Evolutionary conservation across 2,888 invertebrate species (phyloP), one percentile per base, ranked within the genome.

Genomic region (Alcis repandata): DNA sequence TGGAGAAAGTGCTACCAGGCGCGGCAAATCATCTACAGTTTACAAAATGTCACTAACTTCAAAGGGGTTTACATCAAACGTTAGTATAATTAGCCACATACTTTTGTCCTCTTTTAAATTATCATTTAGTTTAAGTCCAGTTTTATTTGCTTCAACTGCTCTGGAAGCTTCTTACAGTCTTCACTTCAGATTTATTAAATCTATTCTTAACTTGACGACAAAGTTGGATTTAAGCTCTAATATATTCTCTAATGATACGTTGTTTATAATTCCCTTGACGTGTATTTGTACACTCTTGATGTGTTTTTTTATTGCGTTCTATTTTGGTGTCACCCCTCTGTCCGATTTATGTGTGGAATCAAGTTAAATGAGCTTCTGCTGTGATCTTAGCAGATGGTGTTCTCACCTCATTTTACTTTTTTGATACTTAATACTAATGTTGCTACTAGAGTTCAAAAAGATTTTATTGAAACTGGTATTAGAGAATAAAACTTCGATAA

Each of bases 11-110:
- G 88, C 86, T 78, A 76, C 87, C 84, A 73, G 82, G 76, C 79
- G 84, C 79, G 75, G 77, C 87, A 82, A 89, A 89, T 89, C 91
- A 89, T 89, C 81, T 79, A 83, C 83, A 86, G 91, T 89, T 88
- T 92, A 91, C 89, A 78, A 78, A 86, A 87, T 87, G 89, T 88
- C 89, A 87, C 84, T 83, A 80, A 88, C 84, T 90, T 92, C 92
- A 92, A 92, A 92, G 91, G 77, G 74, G 75, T 77, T 83, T 74
- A 89, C 87, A 87, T 91, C 90, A 91, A 90, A 92, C 87, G 82
- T 69, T 68, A 79, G 76, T 80, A 79, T 83, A 83, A 83, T 83
- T 78, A 82, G 77, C 74, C 73, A 79, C 81, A 74, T 78, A 79
- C 65, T 78, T 80, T 76, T 72, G 78, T 80, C 70, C 80, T 70